Evolutionary conservation across 2,113 vertebrate genomes (phyloP).

Genomic region (Pipra filicauda): DNA sequence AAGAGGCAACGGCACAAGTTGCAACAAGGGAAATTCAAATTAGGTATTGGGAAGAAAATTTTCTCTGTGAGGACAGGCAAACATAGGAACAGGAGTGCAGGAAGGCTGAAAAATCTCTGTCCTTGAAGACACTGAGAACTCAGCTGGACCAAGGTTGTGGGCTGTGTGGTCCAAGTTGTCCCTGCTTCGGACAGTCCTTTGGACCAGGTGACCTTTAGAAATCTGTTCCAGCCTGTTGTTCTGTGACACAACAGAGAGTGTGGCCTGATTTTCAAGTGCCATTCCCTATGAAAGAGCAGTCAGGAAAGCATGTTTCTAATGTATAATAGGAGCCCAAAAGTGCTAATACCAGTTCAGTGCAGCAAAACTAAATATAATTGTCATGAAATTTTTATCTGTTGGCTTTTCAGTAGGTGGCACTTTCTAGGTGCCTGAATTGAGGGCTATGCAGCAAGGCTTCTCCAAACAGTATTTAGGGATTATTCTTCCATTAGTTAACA

Average conservation of each 20-base stretch:
- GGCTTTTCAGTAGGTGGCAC: background rate
- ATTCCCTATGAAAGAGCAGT: background rate
- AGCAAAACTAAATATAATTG: background rate
- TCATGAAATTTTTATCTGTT: background rate
- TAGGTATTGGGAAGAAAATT: background rate
- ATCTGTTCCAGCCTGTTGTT: background rate
- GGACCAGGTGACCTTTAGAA: background rate
- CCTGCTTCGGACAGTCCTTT: background rate
- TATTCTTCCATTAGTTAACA: background rate
- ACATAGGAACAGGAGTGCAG: background rate
- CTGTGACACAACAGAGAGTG: background rate
- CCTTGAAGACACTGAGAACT: background rate
- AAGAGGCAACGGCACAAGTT: background rate
- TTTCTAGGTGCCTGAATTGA: background rate
- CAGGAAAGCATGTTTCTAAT: background rate
- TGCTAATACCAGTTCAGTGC: background rate
- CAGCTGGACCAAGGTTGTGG: fast-evolving
- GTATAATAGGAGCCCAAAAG: background rate
- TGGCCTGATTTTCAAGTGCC: background rate
- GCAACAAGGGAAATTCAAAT: background rate
- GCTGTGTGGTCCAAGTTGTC: background rate
- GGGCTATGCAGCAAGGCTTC: background rate
- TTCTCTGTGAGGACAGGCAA: background rate
- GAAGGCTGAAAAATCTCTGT: background rate
- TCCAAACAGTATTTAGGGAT: background rate